Percentiles rank a stretch among this genome's conserved stretches.
Conservation (phyloP, 1,140 invertebrate genomes). For the Drosophila simulans region DNA sequence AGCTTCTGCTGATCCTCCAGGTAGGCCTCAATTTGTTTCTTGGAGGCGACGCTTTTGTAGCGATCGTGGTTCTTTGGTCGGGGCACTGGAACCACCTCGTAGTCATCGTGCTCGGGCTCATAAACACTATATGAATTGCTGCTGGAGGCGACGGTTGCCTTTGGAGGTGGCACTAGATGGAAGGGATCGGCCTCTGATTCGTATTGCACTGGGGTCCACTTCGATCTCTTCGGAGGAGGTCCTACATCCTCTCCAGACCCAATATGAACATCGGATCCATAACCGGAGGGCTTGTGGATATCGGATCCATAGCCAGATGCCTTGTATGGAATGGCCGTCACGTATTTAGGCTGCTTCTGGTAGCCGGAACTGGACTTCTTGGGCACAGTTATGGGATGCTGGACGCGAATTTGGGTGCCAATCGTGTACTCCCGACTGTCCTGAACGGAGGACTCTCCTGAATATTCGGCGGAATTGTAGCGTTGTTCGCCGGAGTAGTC, state of each 20-base stretch:
- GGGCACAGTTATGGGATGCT: conserved; percentile 77
- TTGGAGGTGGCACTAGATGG: conserved; percentile 70
- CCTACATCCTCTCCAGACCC: conserved; percentile 35
- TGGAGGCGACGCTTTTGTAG: conserved; percentile 76
- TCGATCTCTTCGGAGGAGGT: conserved; percentile 58
- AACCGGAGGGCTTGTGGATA: conserved; percentile 45
- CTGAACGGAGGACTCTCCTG: conserved; percentile 56
- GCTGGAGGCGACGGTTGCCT: conserved; percentile 47
- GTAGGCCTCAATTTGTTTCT: conserved; percentile 79
- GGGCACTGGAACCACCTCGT: conserved; percentile 51
- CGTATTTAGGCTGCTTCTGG: conserved; percentile 57
- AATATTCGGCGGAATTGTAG: conserved; percentile 67
- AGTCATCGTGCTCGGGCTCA: conserved; percentile 72
- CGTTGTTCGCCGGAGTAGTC: conserved; percentile 74
- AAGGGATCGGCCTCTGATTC: conserved; percentile 71
- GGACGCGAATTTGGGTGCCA: conserved; percentile 79
- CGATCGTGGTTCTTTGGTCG: conserved; percentile 57
- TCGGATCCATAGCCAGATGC: conserved; percentile 33
- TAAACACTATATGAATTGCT: conserved; percentile 69
- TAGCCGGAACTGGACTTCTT: conserved; percentile 59
- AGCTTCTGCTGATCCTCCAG: conserved; percentile 78
- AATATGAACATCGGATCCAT: conserved; percentile 27
- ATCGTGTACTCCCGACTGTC: conserved; percentile 80
- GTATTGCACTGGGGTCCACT: conserved; percentile 62
- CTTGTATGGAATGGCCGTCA: conserved; percentile 50